These are phyloP conservation scores for Strix aluco DNA, from an alignment of 2,113 vertebrate species.

Conservation along the genomic window DNA sequence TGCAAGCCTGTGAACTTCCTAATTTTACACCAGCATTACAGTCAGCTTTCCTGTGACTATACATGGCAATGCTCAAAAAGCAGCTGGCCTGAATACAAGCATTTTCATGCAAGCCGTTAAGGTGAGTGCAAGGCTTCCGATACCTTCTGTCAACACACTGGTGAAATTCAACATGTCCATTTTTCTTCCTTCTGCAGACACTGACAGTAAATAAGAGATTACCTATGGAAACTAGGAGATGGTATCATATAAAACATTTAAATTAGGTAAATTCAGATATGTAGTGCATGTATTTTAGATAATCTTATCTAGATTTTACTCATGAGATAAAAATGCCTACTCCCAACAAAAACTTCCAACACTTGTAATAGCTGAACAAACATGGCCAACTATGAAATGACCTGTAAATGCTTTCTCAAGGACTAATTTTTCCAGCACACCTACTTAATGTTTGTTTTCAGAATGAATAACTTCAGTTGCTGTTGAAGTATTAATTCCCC, in stretches of 20 bases:
- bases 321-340: background rate
- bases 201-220: background rate
- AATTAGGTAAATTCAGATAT: background rate
- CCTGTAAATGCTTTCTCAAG: slow-evolving; percentile 41
- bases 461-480: background rate
- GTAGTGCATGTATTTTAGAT: background rate
- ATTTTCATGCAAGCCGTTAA: background rate
- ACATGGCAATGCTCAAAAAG: background rate
- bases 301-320: background rate
- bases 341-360: background rate
- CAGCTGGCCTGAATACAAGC: background rate
- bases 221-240: background rate
- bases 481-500: slow-evolving; percentile 34
- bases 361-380: background rate
- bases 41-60: background rate
- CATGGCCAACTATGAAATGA: background rate
- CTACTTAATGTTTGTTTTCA: slow-evolving; percentile 37
- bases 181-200: background rate
- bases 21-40: background rate
- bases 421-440: slow-evolving; percentile 29
- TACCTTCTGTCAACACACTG: background rate
- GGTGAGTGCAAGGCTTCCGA: background rate
- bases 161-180: background rate
- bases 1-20: background rate
- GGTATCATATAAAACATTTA: background rate